These are phyloP conservation scores for Anhinga rufa DNA, from an alignment of 2,113 vertebrate genomes.

Conservation along the genomic window DNA sequence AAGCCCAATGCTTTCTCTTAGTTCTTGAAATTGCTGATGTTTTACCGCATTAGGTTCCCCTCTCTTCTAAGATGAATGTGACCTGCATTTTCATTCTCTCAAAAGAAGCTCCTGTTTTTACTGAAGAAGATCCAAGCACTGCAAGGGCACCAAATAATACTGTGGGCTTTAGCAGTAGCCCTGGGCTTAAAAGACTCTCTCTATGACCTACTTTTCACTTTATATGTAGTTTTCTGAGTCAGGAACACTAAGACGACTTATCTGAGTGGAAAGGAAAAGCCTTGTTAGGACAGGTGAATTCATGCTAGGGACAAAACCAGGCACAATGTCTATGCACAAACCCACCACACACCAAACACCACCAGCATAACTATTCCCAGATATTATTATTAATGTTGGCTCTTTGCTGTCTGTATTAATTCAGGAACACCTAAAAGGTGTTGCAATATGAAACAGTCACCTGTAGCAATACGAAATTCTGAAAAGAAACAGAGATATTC, in stretches of 20 bases:
- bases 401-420: background rate
- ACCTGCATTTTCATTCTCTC: background rate
- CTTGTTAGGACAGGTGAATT: background rate
- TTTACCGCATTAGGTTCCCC: background rate
- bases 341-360: too few species aligned
- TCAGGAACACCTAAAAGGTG: background rate
- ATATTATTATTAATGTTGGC: background rate
- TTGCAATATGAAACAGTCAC: background rate
- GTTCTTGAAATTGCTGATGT: background rate
- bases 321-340: background rate
- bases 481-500: background rate
- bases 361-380: background rate
- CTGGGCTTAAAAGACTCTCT: background rate
- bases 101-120: background rate
- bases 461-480: background rate
- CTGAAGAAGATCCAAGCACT: background rate
- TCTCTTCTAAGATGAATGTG: background rate
- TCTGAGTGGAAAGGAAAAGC: background rate
- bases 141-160: background rate
- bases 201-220: conserved; percentile 5
- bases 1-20: background rate
- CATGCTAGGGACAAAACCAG: background rate
- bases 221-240: background rate
- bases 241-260: background rate
- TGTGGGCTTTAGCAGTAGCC: background rate